Conservation (phyloP, 2,888 invertebrate species). For the Eupeodes latifasciatus region DNA sequence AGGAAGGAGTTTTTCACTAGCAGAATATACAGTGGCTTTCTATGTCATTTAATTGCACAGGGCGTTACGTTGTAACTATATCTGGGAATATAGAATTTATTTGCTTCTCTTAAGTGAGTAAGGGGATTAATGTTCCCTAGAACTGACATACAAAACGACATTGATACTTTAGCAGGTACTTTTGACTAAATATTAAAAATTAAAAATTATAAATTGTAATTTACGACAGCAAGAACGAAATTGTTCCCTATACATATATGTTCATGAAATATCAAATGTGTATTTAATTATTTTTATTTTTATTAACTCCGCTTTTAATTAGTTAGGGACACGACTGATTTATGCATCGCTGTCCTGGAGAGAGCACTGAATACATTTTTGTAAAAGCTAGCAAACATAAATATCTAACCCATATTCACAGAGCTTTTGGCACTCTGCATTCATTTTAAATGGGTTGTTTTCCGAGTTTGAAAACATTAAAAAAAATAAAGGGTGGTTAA, state of each 20-base stretch:
- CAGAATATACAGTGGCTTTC: slow-evolving; percentile 40
- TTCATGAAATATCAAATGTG: too few relatives aligned
- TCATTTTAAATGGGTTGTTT: background rate
- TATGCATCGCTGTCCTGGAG: background rate
- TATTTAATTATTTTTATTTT: too few relatives aligned
- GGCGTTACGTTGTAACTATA: slow-evolving; percentile 73
- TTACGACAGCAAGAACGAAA: too few relatives aligned
- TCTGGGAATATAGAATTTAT: slow-evolving; percentile 62
- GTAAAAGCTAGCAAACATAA: background rate
- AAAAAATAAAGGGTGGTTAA: too few relatives aligned
- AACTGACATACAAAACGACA: slow-evolving; percentile 27
- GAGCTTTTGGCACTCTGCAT: background rate
- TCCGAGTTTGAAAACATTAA: background rate
- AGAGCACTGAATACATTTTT: background rate
- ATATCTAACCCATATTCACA: background rate
- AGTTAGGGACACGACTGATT: too few relatives aligned
- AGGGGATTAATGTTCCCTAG: slow-evolving; percentile 12
- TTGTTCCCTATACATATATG: too few relatives aligned
- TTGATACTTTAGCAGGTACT: slow-evolving; percentile 18
- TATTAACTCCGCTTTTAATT: too few relatives aligned
- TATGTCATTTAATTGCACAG: slow-evolving; percentile 65
- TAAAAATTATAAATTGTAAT: too few relatives aligned
- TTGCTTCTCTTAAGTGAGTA: slow-evolving; percentile 2
- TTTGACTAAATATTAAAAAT: background rate
- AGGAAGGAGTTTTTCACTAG: slow-evolving; percentile 7